A percentile compares a stretch with the other conserved stretches of the same genome.
phyloP scores from a whole-genome alignment of 2,797 vertebrate species.

The Lepilemur septentrionalis region DNA sequence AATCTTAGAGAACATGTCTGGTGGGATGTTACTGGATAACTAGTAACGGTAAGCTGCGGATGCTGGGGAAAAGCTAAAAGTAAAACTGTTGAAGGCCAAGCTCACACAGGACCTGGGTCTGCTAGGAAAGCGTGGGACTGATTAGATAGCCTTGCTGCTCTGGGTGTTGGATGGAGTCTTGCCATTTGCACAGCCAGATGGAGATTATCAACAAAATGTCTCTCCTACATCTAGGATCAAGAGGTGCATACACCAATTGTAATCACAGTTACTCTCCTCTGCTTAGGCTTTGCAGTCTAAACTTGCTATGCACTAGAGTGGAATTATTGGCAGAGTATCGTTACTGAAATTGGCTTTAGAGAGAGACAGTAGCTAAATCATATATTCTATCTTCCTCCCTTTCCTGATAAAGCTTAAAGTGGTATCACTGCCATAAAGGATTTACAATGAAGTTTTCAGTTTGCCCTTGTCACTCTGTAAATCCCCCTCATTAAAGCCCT shows the following conservation, averaged over 20 bases:
- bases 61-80: neutral
- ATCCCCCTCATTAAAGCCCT: neutral
- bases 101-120: neutral
- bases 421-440: neutral
- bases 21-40: neutral
- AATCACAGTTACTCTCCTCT: neutral
- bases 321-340: neutral
- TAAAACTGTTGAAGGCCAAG: neutral
- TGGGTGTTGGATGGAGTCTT: neutral
- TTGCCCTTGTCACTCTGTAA: neutral
- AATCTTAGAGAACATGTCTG: neutral
- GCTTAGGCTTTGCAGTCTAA: neutral
- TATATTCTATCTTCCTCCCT: neutral
- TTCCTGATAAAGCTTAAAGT: neutral
- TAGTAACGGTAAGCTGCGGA: neutral
- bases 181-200: neutral
- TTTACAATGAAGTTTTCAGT: neutral
- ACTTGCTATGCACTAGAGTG: neutral
- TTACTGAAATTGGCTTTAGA: neutral
- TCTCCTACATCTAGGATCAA: neutral
- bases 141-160: neutral
- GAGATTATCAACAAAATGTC: neutral
- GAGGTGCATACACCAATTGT: neutral
- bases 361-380: neutral
- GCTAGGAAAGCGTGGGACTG: neutral